Conservation (phyloP, 2,797 vertebrate genomes). For the Carapus acus region DNA sequence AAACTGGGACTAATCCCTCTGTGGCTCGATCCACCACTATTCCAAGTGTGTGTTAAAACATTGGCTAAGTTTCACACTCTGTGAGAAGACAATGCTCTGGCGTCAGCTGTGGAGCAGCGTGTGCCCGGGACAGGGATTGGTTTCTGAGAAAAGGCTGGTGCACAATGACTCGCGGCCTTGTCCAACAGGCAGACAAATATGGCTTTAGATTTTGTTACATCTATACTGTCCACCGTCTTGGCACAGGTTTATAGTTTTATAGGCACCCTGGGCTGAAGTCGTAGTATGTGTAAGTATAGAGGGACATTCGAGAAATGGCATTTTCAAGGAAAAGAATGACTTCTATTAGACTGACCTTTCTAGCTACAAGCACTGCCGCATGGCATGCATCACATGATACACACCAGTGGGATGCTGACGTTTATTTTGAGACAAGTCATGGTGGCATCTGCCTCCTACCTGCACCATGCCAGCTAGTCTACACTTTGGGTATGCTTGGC, state of each 20-base stretch:
- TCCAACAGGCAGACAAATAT: neutral
- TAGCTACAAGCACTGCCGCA: slow-evolving; percentile 11
- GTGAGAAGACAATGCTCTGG: slow-evolving; percentile 1
- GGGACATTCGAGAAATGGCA: slow-evolving; percentile 11
- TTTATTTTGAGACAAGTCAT: slow-evolving; percentile 52
- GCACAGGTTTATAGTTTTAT: neutral
- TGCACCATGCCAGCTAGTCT: slow-evolving; percentile 20
- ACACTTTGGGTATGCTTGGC: slow-evolving; percentile 21
- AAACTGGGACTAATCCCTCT: slow-evolving; percentile 23
- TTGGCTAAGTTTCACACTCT: slow-evolving; percentile 1
- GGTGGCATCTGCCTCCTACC: slow-evolving; percentile 40
- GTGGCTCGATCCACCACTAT: slow-evolving; percentile 13
- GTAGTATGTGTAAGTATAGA: neutral
- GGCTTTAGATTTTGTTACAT: neutral
- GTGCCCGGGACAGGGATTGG: neutral
- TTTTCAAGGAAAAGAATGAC: slow-evolving; percentile 14
- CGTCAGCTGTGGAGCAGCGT: slow-evolving; percentile 7
- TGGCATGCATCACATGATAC: slow-evolving; percentile 32
- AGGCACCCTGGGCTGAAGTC: neutral
- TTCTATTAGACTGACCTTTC: slow-evolving; percentile 41
- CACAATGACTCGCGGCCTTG: neutral
- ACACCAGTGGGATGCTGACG: slow-evolving; percentile 15
- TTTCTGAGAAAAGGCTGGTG: slow-evolving; percentile 35
- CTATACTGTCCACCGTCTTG: neutral
- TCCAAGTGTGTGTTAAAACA: slow-evolving; percentile 36